Percentiles rank a stretch among this genome's conserved stretches.
phyloP scores from a whole-genome alignment of 2,113 vertebrate genomes.

The Thomomys bottae region DNA sequence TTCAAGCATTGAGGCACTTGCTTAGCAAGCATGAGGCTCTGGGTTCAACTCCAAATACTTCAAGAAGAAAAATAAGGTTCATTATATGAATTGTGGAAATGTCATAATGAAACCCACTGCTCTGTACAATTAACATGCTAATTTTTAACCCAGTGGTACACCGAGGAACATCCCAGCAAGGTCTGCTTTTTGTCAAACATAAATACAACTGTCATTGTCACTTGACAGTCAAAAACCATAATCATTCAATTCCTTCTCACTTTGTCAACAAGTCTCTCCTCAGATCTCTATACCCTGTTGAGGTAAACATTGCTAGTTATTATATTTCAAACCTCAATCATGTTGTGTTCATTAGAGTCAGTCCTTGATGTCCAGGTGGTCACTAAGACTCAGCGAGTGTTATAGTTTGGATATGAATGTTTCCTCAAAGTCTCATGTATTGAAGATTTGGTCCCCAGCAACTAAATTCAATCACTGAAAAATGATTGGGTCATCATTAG shows the following conservation, averaged over 20 bases:
- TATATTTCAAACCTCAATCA: not conserved
- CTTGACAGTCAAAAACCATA: not conserved
- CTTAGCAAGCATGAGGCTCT: no score
- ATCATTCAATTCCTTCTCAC: not conserved
- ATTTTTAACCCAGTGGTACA: not conserved
- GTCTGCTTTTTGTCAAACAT: not conserved
- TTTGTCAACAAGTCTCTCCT: not conserved
- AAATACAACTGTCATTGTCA: slow-evolving; percentile 16
- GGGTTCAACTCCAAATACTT: no score
- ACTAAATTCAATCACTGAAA: no score
- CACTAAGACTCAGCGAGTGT: not conserved
- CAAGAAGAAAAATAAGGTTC: no score
- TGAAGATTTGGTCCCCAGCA: no score
- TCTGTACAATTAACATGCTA: not conserved
- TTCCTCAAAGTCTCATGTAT: no score
- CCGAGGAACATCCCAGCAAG: not conserved
- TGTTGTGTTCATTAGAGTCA: not conserved
- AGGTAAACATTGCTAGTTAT: not conserved
- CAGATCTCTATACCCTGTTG: not conserved
- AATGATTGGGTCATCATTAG: no score
- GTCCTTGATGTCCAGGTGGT: not conserved
- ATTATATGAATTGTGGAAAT: no score
- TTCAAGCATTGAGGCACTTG: no score
- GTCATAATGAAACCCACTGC: no score
- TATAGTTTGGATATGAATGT: not conserved